Evolutionary conservation across 2,888 invertebrate genomes (phyloP).

Genomic region (Pomacea canaliculata): DNA sequence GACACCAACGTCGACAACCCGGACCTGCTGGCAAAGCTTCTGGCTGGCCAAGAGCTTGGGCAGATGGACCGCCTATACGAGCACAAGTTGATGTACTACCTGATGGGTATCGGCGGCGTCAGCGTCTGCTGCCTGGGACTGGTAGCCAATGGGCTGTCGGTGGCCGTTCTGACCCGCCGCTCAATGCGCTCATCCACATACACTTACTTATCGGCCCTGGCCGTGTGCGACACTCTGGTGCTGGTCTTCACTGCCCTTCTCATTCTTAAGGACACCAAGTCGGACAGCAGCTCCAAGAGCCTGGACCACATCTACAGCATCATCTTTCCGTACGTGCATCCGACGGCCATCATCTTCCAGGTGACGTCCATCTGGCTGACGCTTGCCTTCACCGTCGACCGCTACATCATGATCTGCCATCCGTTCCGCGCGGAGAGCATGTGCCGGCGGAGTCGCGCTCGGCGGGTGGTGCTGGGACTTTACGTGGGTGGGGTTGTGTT

Average conservation of each 20-base stretch:
- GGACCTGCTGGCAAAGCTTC: background rate
- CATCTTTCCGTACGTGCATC: slow-evolving; percentile 65
- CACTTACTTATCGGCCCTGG: slow-evolving; percentile 65
- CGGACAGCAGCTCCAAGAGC: slow-evolving; percentile 23
- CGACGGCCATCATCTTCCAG: slow-evolving; percentile 65
- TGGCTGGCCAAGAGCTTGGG: background rate
- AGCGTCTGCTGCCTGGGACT: slow-evolving; percentile 65
- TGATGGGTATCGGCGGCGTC: slow-evolving; percentile 66
- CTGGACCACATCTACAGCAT: slow-evolving; percentile 41
- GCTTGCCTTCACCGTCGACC: slow-evolving; percentile 67
- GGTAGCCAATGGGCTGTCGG: slow-evolving; percentile 65
- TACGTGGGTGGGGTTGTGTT: slow-evolving; percentile 59
- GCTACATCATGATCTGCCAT: slow-evolving; percentile 70
- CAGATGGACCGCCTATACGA: slow-evolving; percentile 32
- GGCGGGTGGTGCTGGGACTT: slow-evolving; percentile 57
- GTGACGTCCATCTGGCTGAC: slow-evolving; percentile 68
- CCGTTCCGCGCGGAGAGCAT: slow-evolving; percentile 66
- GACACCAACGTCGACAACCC: background rate
- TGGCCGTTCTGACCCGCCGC: slow-evolving; percentile 62
- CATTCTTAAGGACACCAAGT: slow-evolving; percentile 57
- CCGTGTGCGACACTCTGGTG: slow-evolving; percentile 66
- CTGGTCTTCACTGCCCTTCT: slow-evolving; percentile 61
- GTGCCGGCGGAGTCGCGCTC: slow-evolving; percentile 61
- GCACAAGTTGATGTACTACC: slow-evolving; percentile 56
- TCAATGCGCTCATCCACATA: slow-evolving; percentile 67